Evolutionary conservation across 2,113 vertebrate species (phyloP).

Genomic region (Callionymus lyra): DNA sequence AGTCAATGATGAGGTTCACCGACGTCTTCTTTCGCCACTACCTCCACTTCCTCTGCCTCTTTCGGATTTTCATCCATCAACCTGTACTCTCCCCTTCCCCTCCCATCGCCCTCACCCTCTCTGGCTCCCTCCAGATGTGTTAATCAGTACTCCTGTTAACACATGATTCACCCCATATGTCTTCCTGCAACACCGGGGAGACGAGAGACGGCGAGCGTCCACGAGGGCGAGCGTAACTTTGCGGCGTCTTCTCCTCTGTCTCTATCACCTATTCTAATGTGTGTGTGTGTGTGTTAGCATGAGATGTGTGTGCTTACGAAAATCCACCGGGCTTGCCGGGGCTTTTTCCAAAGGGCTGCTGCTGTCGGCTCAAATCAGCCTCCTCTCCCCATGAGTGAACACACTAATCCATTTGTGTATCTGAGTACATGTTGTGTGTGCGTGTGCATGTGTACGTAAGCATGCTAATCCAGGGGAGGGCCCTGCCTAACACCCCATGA

Average conservation of each 20-base stretch:
- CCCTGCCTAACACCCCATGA: conserved; percentile 78
- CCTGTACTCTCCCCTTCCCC: conserved; percentile 1
- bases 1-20: conserved; percentile 22
- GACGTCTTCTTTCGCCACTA: conserved; percentile 11
- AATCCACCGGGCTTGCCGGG: conserved; percentile 59
- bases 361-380: conserved; percentile 86
- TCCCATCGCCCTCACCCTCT: conserved; percentile 15
- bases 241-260: conserved; percentile 35
- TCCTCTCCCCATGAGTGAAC: conserved; percentile 89
- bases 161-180: conserved; percentile 91
- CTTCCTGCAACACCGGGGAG: conserved; percentile 71
- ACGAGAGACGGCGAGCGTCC: conserved; percentile 26
- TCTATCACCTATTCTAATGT: conserved; percentile 16
- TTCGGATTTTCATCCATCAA: conserved; percentile 1
- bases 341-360: conserved; percentile 72
- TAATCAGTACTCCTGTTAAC: conserved; percentile 89
- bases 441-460: conserved; percentile 52
- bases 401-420: conserved; percentile 78
- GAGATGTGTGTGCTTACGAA: conserved; percentile 28
- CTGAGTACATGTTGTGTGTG: conserved; percentile 58
- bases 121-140: conserved; percentile 83
- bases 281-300: conserved; percentile 8
- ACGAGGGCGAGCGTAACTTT: conserved; percentile 47
- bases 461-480: conserved; percentile 76
- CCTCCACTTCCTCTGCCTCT: conserved; percentile 2